Conservation (phyloP, 2,113 vertebrate genomes). For the Callipepla squamata region DNA sequence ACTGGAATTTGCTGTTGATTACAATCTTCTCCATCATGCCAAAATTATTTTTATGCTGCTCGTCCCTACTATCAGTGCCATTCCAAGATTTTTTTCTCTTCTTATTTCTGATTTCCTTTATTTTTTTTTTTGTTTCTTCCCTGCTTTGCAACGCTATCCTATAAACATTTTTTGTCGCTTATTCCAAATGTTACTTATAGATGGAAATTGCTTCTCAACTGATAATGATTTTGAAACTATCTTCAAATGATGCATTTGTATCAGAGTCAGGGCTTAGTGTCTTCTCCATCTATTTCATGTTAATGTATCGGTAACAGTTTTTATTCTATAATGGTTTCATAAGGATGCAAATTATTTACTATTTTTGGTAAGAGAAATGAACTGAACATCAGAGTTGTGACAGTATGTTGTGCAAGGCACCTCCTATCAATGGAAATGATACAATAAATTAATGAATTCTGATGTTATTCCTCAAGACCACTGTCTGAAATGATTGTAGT, state of each 20-base stretch:
- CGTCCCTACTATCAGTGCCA: neutral
- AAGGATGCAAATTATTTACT: neutral
- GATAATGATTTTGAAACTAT: neutral
- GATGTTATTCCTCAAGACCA: neutral
- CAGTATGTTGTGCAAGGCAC: neutral
- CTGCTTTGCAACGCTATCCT: neutral
- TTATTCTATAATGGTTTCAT: neutral
- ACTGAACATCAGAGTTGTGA: neutral
- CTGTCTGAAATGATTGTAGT: neutral
- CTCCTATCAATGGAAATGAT: neutral
- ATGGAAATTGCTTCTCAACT: neutral
- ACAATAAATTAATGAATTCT: neutral
- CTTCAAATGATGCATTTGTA: neutral
- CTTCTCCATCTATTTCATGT: neutral
- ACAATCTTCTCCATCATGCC: neutral
- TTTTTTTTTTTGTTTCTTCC: neutral
- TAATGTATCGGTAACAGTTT: neutral
- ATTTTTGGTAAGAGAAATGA: neutral
- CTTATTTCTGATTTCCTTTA: neutral
- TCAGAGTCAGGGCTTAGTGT: neutral
- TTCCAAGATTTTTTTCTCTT: slow-evolving; percentile 11
- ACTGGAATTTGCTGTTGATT: slow-evolving; percentile 32
- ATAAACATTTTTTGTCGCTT: neutral
- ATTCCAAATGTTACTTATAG: neutral
- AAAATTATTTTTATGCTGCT: neutral